Percentiles rank a stretch among this genome's conserved stretches.
These are phyloP conservation scores for Empis livida DNA, from an alignment of 2,888 invertebrate species.

Conservation along the genomic window DNA sequence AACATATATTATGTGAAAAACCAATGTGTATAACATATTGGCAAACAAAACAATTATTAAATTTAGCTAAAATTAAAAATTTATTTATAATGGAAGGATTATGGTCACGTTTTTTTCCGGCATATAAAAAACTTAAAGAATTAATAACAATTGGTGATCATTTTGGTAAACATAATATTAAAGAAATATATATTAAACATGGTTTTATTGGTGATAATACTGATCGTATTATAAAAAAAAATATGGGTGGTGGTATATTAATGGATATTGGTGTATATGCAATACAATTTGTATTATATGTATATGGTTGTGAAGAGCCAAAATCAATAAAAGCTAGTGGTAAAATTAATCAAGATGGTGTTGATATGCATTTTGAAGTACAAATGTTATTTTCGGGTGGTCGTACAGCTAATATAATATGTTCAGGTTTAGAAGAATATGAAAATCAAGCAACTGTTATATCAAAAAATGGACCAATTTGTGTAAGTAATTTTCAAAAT, in stretches of 20 bases:
- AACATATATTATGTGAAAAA: conserved; percentile 78
- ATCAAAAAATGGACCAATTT: conserved; percentile 18
- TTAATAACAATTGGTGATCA: conserved; percentile 31
- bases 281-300: conserved; percentile 52
- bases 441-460: conserved; percentile 20
- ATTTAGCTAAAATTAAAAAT: conserved; percentile 49
- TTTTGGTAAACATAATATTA: conserved; percentile 46
- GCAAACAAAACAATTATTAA: conserved; percentile 52
- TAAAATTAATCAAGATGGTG: conserved; percentile 50
- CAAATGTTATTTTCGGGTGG: conserved; percentile 17
- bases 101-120: conserved; percentile 71
- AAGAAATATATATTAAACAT: conserved; percentile 51
- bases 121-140: conserved; percentile 50
- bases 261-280: conserved; percentile 63
- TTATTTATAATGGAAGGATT: conserved; percentile 71
- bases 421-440: conserved; percentile 17
- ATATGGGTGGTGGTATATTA: conserved; percentile 60
- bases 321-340: conserved; percentile 50
- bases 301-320: conserved; percentile 53
- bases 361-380: conserved; percentile 41
- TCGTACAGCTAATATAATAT: conserved; percentile 17
- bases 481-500: no score
- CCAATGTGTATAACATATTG: conserved; percentile 64
- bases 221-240: conserved; percentile 44
- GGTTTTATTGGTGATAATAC: conserved; percentile 44